Evolutionary conservation across 2,113 vertebrate species (phyloP).

Genomic region (Tychaedon coryphoeus): DNA sequence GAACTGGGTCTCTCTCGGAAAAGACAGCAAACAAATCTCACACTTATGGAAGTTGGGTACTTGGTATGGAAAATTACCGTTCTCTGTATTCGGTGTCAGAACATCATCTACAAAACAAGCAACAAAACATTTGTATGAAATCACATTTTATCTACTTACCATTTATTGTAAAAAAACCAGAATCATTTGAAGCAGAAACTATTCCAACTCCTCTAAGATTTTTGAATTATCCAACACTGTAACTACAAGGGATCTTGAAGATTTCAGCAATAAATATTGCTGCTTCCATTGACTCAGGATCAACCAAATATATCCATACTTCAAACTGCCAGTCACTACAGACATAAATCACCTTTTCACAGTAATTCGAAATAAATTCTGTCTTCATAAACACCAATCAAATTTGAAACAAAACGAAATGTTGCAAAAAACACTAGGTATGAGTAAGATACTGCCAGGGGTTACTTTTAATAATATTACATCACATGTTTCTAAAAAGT

Average conservation of each 20-base stretch:
- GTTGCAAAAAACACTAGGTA: neutral
- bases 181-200: neutral
- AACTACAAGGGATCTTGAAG: neutral
- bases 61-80: conserved; percentile 73
- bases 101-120: conserved; percentile 73
- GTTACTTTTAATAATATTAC: neutral
- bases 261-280: neutral
- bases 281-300: neutral
- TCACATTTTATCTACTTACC: neutral
- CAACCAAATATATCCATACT: neutral
- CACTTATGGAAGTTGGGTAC: conserved; percentile 85
- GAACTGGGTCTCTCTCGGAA: conserved; percentile 89
- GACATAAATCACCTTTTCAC: neutral
- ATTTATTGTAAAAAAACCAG: neutral
- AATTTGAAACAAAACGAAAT: neutral
- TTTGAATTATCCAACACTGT: neutral
- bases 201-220: neutral
- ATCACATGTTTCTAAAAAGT: neutral
- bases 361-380: neutral
- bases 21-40: conserved; percentile 87
- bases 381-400: neutral
- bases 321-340: neutral
- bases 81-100: conserved; percentile 72
- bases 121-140: neutral
- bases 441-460: neutral